These are phyloP conservation scores for Parazoanthus darwini DNA, from an alignment of 92 coral and sea anemone genomes.

Conservation along the genomic window DNA sequence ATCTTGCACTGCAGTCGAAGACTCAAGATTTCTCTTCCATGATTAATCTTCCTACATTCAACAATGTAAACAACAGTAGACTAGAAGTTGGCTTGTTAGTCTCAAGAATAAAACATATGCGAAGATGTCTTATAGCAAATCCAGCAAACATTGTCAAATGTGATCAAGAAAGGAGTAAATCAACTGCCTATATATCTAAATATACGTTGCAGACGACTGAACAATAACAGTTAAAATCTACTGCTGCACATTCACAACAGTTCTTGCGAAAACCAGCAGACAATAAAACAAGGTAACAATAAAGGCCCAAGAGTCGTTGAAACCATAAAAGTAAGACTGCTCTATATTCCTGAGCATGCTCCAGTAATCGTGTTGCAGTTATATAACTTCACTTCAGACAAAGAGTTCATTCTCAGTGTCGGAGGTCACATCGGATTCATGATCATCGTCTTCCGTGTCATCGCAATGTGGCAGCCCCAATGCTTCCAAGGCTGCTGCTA, in stretches of 20 bases:
- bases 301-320: not conserved
- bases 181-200: not conserved
- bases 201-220: not conserved
- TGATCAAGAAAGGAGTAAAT: not conserved
- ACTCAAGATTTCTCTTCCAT: not conserved
- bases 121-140: not conserved
- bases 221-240: not conserved
- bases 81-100: not conserved
- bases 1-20: no score
- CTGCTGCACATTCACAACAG: not conserved
- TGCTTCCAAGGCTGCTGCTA: conserved; percentile 2
- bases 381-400: not conserved
- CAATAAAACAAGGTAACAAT: not conserved
- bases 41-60: not conserved
- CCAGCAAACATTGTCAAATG: not conserved
- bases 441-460: not conserved
- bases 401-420: not conserved
- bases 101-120: not conserved
- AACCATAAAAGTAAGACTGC: not conserved
- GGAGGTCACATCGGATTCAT: not conserved
- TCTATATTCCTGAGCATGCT: not conserved
- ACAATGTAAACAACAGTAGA: not conserved
- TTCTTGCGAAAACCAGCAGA: not conserved
- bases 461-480: conserved; percentile 9
- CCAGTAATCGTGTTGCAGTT: not conserved